A percentile compares a stretch with the other conserved stretches of the same genome.
Conservation (phyloP, 2,797 vertebrate species). For the Perodicticus potto region DNA sequence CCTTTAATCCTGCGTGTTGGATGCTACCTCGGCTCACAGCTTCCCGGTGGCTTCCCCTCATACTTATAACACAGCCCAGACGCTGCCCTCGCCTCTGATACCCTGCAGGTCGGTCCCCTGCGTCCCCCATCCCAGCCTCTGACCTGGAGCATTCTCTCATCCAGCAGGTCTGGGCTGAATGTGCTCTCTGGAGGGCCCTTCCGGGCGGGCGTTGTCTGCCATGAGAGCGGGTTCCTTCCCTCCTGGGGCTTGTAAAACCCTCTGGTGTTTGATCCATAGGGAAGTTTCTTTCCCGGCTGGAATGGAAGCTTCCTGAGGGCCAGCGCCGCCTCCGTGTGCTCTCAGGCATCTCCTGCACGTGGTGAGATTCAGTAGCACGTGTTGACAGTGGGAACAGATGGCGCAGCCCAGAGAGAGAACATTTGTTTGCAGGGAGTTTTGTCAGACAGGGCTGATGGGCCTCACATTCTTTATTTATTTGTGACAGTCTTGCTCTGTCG, state of each 20-base stretch:
- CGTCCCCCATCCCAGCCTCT: too few species aligned
- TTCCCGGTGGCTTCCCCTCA: background rate
- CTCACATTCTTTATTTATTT: too few species aligned
- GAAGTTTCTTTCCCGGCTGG: background rate
- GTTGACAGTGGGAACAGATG: background rate
- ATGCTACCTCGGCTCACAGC: background rate
- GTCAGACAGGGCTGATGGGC: background rate
- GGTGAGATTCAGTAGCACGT: background rate
- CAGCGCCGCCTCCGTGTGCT: too few species aligned
- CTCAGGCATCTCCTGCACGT: background rate
- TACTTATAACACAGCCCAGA: background rate
- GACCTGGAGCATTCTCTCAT: background rate
- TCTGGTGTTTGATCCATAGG: background rate
- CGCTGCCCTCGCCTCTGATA: background rate
- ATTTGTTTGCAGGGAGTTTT: background rate
- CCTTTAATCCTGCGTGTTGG: background rate
- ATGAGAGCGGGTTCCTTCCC: background rate
- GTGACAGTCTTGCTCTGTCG: too few species aligned
- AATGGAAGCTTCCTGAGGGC: background rate
- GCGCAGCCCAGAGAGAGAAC: too few species aligned
- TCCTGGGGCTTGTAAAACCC: background rate
- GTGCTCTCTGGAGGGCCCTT: background rate
- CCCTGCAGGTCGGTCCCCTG: background rate
- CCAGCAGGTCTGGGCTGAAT: background rate
- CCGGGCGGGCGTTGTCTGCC: background rate